Conservation (phyloP, 1,140 invertebrate genomes). For the Pissodes strobi region DNA sequence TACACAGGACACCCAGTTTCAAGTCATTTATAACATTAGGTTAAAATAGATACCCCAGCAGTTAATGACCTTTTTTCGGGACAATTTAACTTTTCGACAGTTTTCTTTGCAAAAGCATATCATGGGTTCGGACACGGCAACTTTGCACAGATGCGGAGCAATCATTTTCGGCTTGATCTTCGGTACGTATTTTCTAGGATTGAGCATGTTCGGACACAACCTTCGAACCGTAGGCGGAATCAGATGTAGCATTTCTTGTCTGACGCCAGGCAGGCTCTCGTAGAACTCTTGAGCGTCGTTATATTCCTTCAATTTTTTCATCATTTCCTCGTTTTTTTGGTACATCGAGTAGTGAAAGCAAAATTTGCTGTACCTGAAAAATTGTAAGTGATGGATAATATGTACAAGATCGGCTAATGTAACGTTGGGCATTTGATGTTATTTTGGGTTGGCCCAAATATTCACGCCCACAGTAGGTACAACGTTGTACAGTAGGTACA, state of each 20-base stretch:
- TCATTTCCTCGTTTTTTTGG: background rate
- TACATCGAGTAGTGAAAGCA: background rate
- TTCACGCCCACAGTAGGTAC: too few species aligned
- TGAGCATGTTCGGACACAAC: conserved; percentile 10
- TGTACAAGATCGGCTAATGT: too few species aligned
- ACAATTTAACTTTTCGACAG: background rate
- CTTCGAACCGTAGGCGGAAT: background rate
- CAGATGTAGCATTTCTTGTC: conserved; percentile 11
- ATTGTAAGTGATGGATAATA: too few species aligned
- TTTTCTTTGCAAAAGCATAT: conserved; percentile 25
- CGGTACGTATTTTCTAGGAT: background rate
- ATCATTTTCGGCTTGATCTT: background rate
- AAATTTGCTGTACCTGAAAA: background rate
- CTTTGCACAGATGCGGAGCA: conserved; percentile 12
- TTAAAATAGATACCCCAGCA: background rate
- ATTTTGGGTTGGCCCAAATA: too few species aligned
- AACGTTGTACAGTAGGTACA: too few species aligned
- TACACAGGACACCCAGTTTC: too few species aligned
- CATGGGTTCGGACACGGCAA: conserved; percentile 4
- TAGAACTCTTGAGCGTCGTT: conserved; percentile 14
- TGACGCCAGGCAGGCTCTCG: conserved; percentile 2
- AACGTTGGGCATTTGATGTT: too few species aligned
- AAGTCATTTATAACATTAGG: too few species aligned
- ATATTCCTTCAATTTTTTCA: conserved; percentile 6
- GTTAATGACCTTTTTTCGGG: background rate